These are phyloP conservation scores for Ophonus ardosiacus DNA, from an alignment of 2,888 invertebrate genomes.

Conservation along the genomic window DNA sequence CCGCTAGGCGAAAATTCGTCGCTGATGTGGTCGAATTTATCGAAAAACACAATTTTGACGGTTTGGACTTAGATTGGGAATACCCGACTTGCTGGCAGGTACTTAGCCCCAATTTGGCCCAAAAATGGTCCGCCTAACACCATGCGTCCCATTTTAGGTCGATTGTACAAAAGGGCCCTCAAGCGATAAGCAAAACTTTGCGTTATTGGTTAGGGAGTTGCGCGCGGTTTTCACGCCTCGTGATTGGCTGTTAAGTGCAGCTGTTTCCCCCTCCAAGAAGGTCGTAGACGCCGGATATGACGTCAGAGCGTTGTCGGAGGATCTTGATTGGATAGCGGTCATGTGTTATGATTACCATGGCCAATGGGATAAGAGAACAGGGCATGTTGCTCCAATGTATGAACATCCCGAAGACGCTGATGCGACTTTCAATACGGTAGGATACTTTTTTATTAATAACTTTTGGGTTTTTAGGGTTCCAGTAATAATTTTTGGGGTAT, in stretches of 20 bases:
- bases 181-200: conserved; percentile 89
- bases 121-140: background rate
- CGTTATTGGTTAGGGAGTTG: conserved; percentile 86
- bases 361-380: conserved; percentile 94
- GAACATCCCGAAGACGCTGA: conserved; percentile 85
- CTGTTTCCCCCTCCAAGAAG: conserved; percentile 90
- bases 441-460: conserved; percentile 67
- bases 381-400: conserved; percentile 94
- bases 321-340: conserved; percentile 93
- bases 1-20: conserved; percentile 85
- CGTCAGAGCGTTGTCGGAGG: conserved; percentile 84
- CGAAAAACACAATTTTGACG: conserved; percentile 89
- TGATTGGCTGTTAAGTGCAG: conserved; percentile 86
- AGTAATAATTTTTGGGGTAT: no score
- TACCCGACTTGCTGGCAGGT: conserved; percentile 96
- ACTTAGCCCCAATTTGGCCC: background rate
- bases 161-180: conserved; percentile 90
- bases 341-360: conserved; percentile 96
- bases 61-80: conserved; percentile 96
- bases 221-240: conserved; percentile 84
- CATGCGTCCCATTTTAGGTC: conserved; percentile 75
- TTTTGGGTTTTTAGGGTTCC: no score
- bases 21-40: conserved; percentile 87
- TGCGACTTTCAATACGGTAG: conserved; percentile 87
- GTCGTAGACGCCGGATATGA: conserved; percentile 93